These are phyloP conservation scores for Campoletis raptor DNA, from an alignment of 2,888 invertebrate species.

Conservation along the genomic window DNA sequence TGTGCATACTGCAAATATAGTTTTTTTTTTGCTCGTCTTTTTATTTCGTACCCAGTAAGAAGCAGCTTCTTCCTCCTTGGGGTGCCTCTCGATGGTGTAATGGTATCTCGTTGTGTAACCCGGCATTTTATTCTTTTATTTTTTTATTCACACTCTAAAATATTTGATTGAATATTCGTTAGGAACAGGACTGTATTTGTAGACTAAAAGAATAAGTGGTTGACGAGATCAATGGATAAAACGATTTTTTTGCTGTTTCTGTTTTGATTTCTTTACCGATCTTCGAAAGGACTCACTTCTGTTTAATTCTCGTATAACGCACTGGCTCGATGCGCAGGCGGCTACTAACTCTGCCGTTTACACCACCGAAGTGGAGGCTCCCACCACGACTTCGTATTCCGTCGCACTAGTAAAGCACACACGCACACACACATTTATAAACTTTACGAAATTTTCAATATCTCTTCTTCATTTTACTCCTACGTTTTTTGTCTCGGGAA, in stretches of 20 bases:
- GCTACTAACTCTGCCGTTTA: slow-evolving; percentile 80
- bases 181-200: neutral
- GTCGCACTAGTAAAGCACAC: slow-evolving; percentile 42
- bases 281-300: slow-evolving; percentile 61
- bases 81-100: slow-evolving; percentile 77
- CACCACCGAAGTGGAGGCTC: slow-evolving; percentile 64
- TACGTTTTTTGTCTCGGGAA: slow-evolving; percentile 66
- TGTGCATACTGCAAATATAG: neutral
- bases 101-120: slow-evolving; percentile 80
- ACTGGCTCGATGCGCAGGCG: slow-evolving; percentile 82
- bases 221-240: slow-evolving; percentile 15
- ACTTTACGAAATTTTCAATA: slow-evolving; percentile 55
- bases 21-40: neutral
- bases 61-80: slow-evolving; percentile 87
- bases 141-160: slow-evolving; percentile 37
- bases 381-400: slow-evolving; percentile 58
- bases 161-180: slow-evolving; percentile 41
- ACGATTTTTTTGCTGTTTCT: slow-evolving; percentile 7
- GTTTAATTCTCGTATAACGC: slow-evolving; percentile 72
- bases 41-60: slow-evolving; percentile 87
- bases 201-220: neutral
- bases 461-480: slow-evolving; percentile 54
- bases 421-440: slow-evolving; percentile 39
- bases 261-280: slow-evolving; percentile 26
- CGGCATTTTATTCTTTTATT: slow-evolving; percentile 76